Evolutionary conservation across 2,888 invertebrate species (phyloP).

Genomic region (Limenitis camilla): DNA sequence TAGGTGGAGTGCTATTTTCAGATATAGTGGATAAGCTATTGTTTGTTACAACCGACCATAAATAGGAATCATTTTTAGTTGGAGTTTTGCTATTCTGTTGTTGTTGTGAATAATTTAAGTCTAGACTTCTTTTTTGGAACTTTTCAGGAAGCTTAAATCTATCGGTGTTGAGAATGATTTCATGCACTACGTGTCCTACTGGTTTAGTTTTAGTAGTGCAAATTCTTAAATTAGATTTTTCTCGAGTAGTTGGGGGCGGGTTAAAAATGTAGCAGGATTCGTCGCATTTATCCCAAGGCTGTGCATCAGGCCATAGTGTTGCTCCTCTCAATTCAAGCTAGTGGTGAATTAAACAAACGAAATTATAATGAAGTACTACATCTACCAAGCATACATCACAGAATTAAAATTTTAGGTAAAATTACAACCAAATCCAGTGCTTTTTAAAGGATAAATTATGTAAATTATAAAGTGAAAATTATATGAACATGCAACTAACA

Average conservation of each 20-base stretch:
- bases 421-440: too few species aligned
- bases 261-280: slow-evolving; percentile 50
- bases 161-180: slow-evolving; percentile 46
- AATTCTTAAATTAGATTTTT: slow-evolving; percentile 25
- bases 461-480: neutral
- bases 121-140: slow-evolving; percentile 38
- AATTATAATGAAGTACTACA: slow-evolving; percentile 28
- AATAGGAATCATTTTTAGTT: slow-evolving; percentile 50
- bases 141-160: slow-evolving; percentile 49
- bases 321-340: slow-evolving; percentile 64
- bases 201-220: slow-evolving; percentile 26
- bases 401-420: slow-evolving; percentile 2
- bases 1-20: slow-evolving; percentile 44
- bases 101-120: slow-evolving; percentile 31
- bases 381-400: slow-evolving; percentile 11
- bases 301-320: slow-evolving; percentile 50
- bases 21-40: slow-evolving; percentile 57
- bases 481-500: neutral
- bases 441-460: neutral
- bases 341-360: slow-evolving; percentile 42
- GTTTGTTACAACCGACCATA: slow-evolving; percentile 44
- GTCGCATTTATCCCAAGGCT: slow-evolving; percentile 59
- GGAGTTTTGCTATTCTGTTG: slow-evolving; percentile 19
- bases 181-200: slow-evolving; percentile 47
- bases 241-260: slow-evolving; percentile 35